phyloP scores from a whole-genome alignment of 2,113 vertebrate species.

The Paracanthobrama guichenoti region DNA sequence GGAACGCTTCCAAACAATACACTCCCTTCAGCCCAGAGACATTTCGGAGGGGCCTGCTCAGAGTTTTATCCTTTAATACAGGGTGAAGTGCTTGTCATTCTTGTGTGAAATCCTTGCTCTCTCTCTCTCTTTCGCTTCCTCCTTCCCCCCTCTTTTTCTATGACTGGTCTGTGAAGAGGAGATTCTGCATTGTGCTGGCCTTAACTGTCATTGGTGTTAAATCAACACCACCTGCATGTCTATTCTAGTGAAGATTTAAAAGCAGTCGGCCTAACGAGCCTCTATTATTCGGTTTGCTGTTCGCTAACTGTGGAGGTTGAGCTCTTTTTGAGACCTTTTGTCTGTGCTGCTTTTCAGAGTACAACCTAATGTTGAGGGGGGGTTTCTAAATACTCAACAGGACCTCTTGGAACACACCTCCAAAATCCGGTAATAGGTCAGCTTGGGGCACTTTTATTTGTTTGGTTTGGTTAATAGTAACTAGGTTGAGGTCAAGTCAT shows the following conservation, averaged over 20 bases:
- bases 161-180: slow-evolving; percentile 30
- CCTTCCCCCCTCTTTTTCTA: slow-evolving; percentile 4
- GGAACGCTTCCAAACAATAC: slow-evolving; percentile 51
- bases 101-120: slow-evolving; percentile 14
- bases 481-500: slow-evolving; percentile 7
- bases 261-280: slow-evolving; percentile 20
- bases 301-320: slow-evolving; percentile 34
- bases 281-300: slow-evolving; percentile 25
- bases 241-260: slow-evolving; percentile 38
- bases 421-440: slow-evolving; percentile 6
- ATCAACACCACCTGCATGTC: slow-evolving; percentile 43
- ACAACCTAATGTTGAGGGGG: background rate
- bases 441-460: slow-evolving; percentile 1
- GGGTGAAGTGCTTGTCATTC: slow-evolving; percentile 45
- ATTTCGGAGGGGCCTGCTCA: slow-evolving; percentile 24
- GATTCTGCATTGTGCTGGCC: slow-evolving; percentile 6
- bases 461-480: slow-evolving; percentile 1
- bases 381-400: slow-evolving; percentile 3
- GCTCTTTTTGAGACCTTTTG: slow-evolving; percentile 22
- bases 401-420: background rate
- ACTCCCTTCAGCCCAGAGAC: slow-evolving; percentile 33
- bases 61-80: slow-evolving; percentile 32
- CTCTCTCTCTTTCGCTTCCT: slow-evolving; percentile 10
- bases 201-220: slow-evolving; percentile 40
- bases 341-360: slow-evolving; percentile 29